Percentiles rank a stretch among this genome's conserved stretches.
These are phyloP conservation scores for Choreutis nemorana DNA, from an alignment of 2,888 invertebrate species.

Conservation along the genomic window DNA sequence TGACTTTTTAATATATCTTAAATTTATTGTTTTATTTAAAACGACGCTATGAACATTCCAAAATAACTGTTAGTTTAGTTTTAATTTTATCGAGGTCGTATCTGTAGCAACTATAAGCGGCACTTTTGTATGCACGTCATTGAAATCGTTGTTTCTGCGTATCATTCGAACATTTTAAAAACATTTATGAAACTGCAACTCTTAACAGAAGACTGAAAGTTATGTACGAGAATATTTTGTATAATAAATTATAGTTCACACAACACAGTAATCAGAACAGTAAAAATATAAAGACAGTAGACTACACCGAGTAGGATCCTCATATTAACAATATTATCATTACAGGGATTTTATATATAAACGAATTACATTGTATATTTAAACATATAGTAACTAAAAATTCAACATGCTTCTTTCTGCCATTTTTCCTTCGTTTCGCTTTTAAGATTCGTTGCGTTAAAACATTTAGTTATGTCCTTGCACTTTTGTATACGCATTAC, in stretches of 20 bases:
- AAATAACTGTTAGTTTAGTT: slow-evolving; percentile 16
- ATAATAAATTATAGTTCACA: slow-evolving; percentile 47
- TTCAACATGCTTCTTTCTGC: too few species aligned
- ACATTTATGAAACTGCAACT: slow-evolving; percentile 21
- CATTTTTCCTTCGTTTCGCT: too few species aligned
- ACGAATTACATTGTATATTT: slow-evolving; percentile 53
- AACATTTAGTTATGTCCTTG: too few species aligned
- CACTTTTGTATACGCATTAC: too few species aligned
- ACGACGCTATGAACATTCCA: slow-evolving; percentile 23
- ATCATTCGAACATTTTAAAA: slow-evolving; percentile 4
- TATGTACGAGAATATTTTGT: slow-evolving; percentile 63
- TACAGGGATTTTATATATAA: slow-evolving; percentile 67
- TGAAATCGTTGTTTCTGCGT: slow-evolving; percentile 15
- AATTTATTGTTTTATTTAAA: slow-evolving; percentile 23
- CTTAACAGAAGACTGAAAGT: slow-evolving; percentile 61
- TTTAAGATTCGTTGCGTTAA: too few species aligned
- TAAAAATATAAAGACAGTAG: slow-evolving; percentile 23
- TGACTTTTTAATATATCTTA: background rate
- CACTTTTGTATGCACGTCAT: slow-evolving; percentile 9
- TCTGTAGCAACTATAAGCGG: slow-evolving; percentile 7
- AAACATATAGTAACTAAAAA: too few species aligned
- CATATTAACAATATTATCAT: slow-evolving; percentile 61
- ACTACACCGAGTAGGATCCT: slow-evolving; percentile 41
- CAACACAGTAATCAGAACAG: slow-evolving; percentile 27
- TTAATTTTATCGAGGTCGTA: too few species aligned